Evolutionary conservation across 2,888 invertebrate genomes (phyloP), one percentile per base, ranked within the genome.

Genomic region (Agapostemon virescens): DNA sequence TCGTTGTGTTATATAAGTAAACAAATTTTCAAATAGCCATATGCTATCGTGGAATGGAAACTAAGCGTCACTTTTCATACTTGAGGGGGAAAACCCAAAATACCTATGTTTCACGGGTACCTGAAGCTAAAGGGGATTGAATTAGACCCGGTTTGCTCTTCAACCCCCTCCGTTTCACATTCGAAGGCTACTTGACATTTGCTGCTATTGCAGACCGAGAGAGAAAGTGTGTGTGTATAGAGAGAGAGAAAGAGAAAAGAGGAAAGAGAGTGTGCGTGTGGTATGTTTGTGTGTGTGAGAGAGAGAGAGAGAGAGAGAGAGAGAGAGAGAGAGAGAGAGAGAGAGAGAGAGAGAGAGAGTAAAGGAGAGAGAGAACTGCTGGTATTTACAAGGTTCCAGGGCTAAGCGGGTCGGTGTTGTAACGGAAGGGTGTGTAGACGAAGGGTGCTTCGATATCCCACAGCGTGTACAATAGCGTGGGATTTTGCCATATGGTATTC

Each of bases 181-280:
- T 82, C 83, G 76, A 52, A 86, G 82, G 87, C 89, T 91, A 91
- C 91, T 92, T 91, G 91, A 92, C 91, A 90, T 91, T 91, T 90
- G 87, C 85, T 86, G 85, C 85, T 68, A 70, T 72, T 73, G 69
- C 69, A 75, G 84, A 81, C 52, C 2, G 52, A 52, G 52, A 84
- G 87, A 82, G 85, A 74, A n/a, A n/a, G n/a, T n/a, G n/a, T n/a
- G n/a, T n/a, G n/a, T n/a, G n/a, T n/a, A n/a, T n/a, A n/a, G n/a
- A 88, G n/a, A n/a, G n/a, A n/a, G n/a, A n/a, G n/a, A n/a, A n/a
- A n/a, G n/a, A n/a, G n/a, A n/a, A n/a, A n/a, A 13, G 17, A 17
- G 7, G 42, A 42, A 17, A 2, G 4, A 42, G 4, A 42, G 23
- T n/a, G n/a, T n/a, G n/a, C n/a, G n/a, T n/a, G n/a, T n/a, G n/a